A percentile compares a stretch with the other conserved stretches of the same genome.
Evolutionary conservation across 1,140 invertebrate species (phyloP).

Genomic region (Periplaneta americana): DNA sequence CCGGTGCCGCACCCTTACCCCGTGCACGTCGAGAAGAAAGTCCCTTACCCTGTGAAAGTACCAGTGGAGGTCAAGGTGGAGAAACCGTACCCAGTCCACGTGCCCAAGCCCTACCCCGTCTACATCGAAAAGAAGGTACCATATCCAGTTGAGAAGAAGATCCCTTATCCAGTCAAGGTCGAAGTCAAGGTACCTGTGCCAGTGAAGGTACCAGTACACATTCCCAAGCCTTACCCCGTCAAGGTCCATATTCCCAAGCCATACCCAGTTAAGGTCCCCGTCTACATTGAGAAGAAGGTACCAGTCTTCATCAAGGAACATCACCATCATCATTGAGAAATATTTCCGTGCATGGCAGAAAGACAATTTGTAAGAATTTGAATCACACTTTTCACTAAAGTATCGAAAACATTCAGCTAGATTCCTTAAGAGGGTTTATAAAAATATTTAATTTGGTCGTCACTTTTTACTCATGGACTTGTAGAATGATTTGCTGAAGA

Average conservation of each 20-base stretch:
- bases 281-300: conserved; percentile 20
- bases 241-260: conserved; percentile 17
- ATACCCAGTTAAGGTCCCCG: conserved; percentile 23
- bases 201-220: conserved; percentile 7
- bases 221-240: conserved; percentile 16
- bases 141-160: conserved; percentile 48
- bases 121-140: conserved; percentile 41
- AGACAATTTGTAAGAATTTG: too few species aligned
- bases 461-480: too few species aligned
- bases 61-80: conserved; percentile 39
- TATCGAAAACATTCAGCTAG: too few species aligned
- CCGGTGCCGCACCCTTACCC: conserved; percentile 58
- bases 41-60: conserved; percentile 65
- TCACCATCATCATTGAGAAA: not conserved
- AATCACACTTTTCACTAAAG: too few species aligned
- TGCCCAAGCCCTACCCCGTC: conserved; percentile 36
- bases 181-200: conserved; percentile 5
- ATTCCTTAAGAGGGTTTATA: too few species aligned
- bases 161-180: conserved; percentile 32
- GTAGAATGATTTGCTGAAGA: too few species aligned
- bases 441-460: too few species aligned
- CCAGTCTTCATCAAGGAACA: not conserved
- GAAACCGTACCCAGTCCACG: conserved; percentile 51
- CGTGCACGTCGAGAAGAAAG: conserved; percentile 43
- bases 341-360: too few species aligned